These are phyloP conservation scores for Aphodius granarius DNA, from an alignment of 2,888 invertebrate genomes.

Conservation along the genomic window DNA sequence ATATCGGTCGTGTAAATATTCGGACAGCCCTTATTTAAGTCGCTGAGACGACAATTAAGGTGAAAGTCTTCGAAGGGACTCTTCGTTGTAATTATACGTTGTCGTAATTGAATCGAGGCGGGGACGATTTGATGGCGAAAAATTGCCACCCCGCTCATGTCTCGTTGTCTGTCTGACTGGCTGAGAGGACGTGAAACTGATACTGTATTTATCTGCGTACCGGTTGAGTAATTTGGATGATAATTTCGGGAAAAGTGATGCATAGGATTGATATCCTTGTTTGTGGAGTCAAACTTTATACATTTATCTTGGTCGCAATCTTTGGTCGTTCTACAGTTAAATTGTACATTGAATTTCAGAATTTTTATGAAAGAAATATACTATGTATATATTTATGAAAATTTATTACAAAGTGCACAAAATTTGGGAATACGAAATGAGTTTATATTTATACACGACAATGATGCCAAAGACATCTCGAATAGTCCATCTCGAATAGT, in stretches of 20 bases:
- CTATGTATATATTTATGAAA: too few species aligned
- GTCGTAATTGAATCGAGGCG: background rate
- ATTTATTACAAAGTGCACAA: too few species aligned
- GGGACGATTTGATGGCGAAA: background rate
- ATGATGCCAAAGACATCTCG: too few species aligned
- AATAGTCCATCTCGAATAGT: too few species aligned
- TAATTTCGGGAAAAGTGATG: background rate
- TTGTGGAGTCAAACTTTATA: conserved; percentile 38
- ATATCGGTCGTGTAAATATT: conserved; percentile 16
- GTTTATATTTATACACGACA: too few species aligned
- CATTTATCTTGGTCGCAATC: too few species aligned
- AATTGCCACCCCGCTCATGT: background rate
- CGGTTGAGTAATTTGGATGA: background rate
- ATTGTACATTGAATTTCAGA: too few species aligned
- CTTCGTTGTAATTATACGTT: background rate
- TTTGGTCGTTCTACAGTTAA: too few species aligned
- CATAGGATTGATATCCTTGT: too few species aligned
- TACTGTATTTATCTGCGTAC: background rate
- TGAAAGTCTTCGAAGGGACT: background rate
- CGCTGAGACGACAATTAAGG: background rate
- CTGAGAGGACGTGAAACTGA: background rate
- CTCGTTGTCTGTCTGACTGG: background rate
- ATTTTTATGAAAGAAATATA: too few species aligned
- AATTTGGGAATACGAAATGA: too few species aligned
- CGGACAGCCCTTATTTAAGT: background rate